These are phyloP conservation scores for Micronycteris hirsuta DNA, from an alignment of 2,113 vertebrate species.

Conservation along the genomic window DNA sequence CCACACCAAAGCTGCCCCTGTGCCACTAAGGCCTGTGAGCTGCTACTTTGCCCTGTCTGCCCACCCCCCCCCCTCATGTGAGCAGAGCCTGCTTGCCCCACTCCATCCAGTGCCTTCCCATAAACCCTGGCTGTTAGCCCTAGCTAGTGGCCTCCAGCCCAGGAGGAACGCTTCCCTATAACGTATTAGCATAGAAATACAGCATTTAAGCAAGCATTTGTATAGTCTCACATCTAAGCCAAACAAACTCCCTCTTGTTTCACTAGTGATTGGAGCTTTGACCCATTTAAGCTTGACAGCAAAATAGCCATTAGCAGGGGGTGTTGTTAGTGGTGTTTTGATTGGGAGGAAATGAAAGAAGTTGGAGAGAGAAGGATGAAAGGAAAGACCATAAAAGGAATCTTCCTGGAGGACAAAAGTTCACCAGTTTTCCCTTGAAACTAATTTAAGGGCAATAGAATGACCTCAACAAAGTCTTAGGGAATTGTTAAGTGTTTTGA, in stretches of 20 bases:
- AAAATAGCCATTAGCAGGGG: neutral
- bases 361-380: neutral
- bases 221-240: neutral
- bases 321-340: neutral
- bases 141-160: neutral
- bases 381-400: neutral
- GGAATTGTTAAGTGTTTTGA: neutral
- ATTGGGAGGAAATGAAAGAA: constrained; percentile 19
- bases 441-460: constrained; percentile 27
- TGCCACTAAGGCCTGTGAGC: neutral
- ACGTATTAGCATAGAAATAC: neutral
- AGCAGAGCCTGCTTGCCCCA: neutral
- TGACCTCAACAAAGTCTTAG: neutral
- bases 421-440: constrained; percentile 39
- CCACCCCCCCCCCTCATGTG: neutral
- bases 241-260: constrained; percentile 42
- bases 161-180: neutral
- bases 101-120: neutral
- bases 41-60: neutral
- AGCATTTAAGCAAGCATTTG: neutral
- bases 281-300: constrained; percentile 36
- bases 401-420: constrained; percentile 34
- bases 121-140: neutral
- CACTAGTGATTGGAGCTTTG: neutral
- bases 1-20: neutral